Conservation (phyloP, 1,140 invertebrate genomes). For the Lithobius niger region DNA sequence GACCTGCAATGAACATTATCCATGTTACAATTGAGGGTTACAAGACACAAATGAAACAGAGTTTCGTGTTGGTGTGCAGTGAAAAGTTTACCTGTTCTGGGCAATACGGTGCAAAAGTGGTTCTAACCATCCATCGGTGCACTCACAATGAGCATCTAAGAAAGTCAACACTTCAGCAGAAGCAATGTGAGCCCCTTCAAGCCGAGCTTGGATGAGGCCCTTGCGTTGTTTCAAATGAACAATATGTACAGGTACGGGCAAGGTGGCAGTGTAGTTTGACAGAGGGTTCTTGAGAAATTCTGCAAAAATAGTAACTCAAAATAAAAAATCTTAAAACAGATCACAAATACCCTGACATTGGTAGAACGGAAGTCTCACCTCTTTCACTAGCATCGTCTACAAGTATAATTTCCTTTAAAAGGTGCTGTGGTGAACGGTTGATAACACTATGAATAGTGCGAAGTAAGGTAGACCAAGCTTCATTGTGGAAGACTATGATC, state of each 20-base stretch:
- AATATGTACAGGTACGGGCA: slow-evolving; percentile 50
- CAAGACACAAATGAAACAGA: not conserved
- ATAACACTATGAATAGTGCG: slow-evolving; percentile 95
- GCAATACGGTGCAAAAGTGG: slow-evolving; percentile 63
- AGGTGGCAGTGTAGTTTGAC: slow-evolving; percentile 55
- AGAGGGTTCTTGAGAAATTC: slow-evolving; percentile 60
- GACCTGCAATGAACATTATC: not conserved
- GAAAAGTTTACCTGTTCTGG: slow-evolving; percentile 38
- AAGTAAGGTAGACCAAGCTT: slow-evolving; percentile 91
- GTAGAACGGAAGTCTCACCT: too few species aligned
- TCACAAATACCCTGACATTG: not conserved
- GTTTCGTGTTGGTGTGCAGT: not conserved
- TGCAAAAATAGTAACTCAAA: slow-evolving; percentile 26
- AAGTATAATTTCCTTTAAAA: slow-evolving; percentile 87
- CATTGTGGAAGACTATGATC: slow-evolving; percentile 95
- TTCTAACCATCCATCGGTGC: slow-evolving; percentile 78
- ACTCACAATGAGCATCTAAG: slow-evolving; percentile 88
- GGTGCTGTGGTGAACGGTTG: slow-evolving; percentile 67
- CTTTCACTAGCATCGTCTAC: slow-evolving; percentile 93
- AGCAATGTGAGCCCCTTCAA: slow-evolving; percentile 65
- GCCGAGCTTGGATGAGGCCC: slow-evolving; percentile 71
- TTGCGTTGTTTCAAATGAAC: slow-evolving; percentile 53
- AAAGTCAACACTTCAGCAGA: slow-evolving; percentile 71
- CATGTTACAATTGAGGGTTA: not conserved
- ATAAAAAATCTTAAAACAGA: not conserved